A percentile compares a stretch with the other conserved stretches of the same genome.
These are phyloP conservation scores for Cairina moschata DNA, from an alignment of 2,113 vertebrate genomes.

Conservation along the genomic window DNA sequence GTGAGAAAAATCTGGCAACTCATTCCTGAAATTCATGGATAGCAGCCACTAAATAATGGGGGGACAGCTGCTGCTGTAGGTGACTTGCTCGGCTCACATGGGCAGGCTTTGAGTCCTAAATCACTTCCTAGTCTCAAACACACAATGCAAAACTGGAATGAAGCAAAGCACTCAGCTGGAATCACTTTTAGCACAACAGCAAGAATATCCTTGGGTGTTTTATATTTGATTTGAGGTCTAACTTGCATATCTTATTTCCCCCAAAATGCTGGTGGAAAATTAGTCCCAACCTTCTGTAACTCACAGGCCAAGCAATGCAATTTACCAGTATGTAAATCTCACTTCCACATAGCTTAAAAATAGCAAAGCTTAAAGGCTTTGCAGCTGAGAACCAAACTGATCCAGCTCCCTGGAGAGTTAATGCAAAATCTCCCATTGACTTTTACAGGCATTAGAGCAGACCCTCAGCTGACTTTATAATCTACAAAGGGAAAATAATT, in stretches of 20 bases:
- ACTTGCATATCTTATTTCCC: not conserved
- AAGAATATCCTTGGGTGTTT: accelerated
- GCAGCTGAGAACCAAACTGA: not conserved
- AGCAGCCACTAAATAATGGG: not conserved
- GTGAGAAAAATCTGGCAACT: not conserved
- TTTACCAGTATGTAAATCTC: not conserved
- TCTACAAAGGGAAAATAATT: slow-evolving; percentile 11
- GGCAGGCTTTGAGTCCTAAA: not conserved
- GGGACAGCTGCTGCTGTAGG: not conserved
- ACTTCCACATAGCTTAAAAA: not conserved
- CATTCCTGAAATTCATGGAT: not conserved
- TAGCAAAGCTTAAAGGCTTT: not conserved
- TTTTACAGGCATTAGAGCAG: not conserved
- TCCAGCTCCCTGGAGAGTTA: not conserved
- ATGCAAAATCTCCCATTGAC: not conserved
- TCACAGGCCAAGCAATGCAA: not conserved
- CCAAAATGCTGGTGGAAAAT: not conserved
- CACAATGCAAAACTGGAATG: accelerated
- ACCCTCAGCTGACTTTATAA: not conserved
- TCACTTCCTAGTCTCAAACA: not conserved
- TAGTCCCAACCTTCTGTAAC: not conserved
- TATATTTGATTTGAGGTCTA: not conserved
- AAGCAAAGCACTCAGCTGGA: not conserved
- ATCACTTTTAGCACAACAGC: not conserved
- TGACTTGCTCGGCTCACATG: accelerated